Conservation (phyloP, 2,797 vertebrate genomes). For the Neomorphus geoffroyi region DNA sequence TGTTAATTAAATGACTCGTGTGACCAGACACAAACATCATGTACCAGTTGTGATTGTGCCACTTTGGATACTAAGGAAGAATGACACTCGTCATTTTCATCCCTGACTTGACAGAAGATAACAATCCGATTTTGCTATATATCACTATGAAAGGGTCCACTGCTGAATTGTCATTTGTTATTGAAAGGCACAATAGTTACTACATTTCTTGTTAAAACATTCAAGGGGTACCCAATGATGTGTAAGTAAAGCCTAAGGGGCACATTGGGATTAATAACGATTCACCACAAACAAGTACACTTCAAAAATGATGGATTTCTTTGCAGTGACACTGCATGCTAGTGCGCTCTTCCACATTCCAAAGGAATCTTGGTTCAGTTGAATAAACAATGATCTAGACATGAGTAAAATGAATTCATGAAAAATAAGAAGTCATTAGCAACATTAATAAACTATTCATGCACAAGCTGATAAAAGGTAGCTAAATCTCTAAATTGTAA, state of each 20-base stretch:
- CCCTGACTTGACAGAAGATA: neutral
- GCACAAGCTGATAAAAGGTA: neutral
- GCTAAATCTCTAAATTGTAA: neutral
- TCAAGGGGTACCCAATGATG: neutral
- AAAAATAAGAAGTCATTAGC: neutral
- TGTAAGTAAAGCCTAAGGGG: neutral
- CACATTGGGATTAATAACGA: neutral
- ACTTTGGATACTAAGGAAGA: neutral
- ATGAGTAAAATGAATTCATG: neutral
- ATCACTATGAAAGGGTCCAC: neutral
- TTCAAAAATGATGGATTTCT: neutral
- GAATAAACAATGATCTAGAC: neutral
- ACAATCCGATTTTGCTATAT: neutral
- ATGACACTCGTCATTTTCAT: neutral
- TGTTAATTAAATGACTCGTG: neutral
- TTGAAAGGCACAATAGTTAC: neutral
- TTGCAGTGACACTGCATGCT: neutral
- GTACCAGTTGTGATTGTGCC: neutral
- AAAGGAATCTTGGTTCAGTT: neutral
- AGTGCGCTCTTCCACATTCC: neutral
- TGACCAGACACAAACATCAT: neutral
- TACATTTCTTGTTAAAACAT: neutral
- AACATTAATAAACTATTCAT: neutral
- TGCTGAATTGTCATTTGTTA: neutral
- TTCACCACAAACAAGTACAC: neutral